Evolutionary conservation across 2,797 vertebrate species (phyloP).

Genomic region (Thalassophryne amazonica): DNA sequence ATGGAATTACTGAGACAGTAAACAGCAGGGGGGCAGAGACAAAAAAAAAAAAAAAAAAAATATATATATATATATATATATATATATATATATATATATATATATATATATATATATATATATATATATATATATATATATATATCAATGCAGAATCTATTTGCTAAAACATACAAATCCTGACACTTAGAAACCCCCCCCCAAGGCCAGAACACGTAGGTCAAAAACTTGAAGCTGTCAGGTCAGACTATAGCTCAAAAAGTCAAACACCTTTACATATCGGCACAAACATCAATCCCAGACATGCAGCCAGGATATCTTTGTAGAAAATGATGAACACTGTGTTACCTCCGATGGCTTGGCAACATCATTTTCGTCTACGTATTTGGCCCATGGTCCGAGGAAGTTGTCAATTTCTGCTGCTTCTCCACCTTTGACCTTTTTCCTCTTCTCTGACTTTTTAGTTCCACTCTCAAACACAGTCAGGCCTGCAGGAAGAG

Average conservation of each 20-base stretch:
- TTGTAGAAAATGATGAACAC: not conserved
- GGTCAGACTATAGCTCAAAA: not conserved
- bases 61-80: too few species aligned
- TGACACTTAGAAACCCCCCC: too few species aligned
- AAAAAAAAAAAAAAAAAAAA: too few species aligned
- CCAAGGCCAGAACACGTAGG: too few species aligned
- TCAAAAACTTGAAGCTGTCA: not conserved
- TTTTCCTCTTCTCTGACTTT: constrained; percentile 92
- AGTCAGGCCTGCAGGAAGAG: constrained; percentile 84
- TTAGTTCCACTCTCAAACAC: constrained; percentile 92
- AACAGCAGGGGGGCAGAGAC: not conserved
- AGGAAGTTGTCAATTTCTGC: constrained; percentile 92
- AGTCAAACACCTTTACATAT: not conserved
- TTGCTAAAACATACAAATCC: too few species aligned
- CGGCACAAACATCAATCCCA: not conserved
- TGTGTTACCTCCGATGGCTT: constrained; percentile 91
- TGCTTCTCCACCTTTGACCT: constrained; percentile 93
- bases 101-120: too few species aligned
- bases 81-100: too few species aligned
- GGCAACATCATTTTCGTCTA: constrained; percentile 92
- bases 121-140: too few species aligned
- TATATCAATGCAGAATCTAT: too few species aligned
- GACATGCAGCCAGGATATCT: not conserved
- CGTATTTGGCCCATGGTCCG: constrained; percentile 96
- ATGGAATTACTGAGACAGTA: not conserved